Percentiles rank a stretch among this genome's conserved stretches.
Evolutionary conservation across 2,797 vertebrate genomes (phyloP).

Genomic region (Sebastes alutus): DNA sequence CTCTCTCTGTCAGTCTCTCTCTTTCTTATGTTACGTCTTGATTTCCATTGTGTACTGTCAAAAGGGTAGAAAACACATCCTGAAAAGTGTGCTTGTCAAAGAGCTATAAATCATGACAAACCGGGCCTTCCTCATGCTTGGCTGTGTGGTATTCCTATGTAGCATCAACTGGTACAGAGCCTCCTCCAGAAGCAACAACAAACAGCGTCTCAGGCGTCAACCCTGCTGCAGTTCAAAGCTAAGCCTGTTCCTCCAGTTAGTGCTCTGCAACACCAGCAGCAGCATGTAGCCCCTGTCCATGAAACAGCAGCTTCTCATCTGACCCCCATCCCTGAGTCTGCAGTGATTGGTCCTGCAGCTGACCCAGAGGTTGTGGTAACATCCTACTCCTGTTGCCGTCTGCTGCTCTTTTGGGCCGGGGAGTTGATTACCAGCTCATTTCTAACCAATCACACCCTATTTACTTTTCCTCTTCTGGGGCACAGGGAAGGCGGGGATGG

Average conservation of each 20-base stretch:
- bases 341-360: conserved; percentile 50
- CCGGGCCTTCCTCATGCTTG: conserved; percentile 33
- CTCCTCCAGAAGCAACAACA: conserved; percentile 69
- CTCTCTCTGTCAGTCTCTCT: background rate
- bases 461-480: conserved; percentile 14
- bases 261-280: conserved; percentile 54
- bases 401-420: conserved; percentile 52
- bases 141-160: conserved; percentile 70
- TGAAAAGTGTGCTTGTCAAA: background rate
- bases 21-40: background rate
- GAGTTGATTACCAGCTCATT: conserved; percentile 33
- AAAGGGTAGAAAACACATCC: background rate
- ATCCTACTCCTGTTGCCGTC: conserved; percentile 33
- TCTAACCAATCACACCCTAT: conserved; percentile 49
- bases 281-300: conserved; percentile 47
- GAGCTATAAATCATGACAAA: background rate
- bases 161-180: conserved; percentile 85
- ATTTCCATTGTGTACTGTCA: background rate
- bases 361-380: conserved; percentile 79
- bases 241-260: conserved; percentile 67
- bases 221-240: conserved; percentile 70
- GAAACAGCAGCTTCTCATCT: conserved; percentile 61
- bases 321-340: conserved; percentile 70
- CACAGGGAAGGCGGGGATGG: background rate
- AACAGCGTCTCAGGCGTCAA: conserved; percentile 64